Base-by-base conservation (phyloP, 1,140 invertebrate species). In the Leptopilina boulardi region DNA sequence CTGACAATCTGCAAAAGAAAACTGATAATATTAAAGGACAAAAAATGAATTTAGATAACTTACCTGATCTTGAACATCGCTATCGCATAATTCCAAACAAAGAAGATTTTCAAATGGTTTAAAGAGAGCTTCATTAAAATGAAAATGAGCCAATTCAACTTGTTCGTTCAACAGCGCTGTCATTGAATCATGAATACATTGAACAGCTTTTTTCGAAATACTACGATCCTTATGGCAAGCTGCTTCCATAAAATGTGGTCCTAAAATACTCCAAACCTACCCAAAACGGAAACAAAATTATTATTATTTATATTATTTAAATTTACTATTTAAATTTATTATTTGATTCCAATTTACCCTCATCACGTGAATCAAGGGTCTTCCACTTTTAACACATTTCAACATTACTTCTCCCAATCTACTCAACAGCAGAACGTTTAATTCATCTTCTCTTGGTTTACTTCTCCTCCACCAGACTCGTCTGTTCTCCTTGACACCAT, bases 61-160 rank as follows among this genome's bases (percentile, higher is more conserved):
- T 86, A 97, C 96, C 93, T 97, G 96, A 87, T 95, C 95, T 87
- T 95, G 95, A 74, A 98, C 95, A 90, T 98, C 97, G 78, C 94
- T 93, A 89, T 98, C 97, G 88, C 97, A 98, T 1, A 98, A 91
- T 88, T 98, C 97, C 76, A 98, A 92, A 89, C 97, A 98, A 0
- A 99, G 91, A 19, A 99, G 92, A 89, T 98, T 98, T 91, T 99
- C 97, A 89, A 98, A 98, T 0, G 97, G 97, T 86, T 99, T 98
- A 80, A 98, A 95, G 3, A 99, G 91, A 1, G 97, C 96, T 90
- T 98, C 98, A 87, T 99, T 98, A 86, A 98, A 98, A 86, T 99
- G 97, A 87, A 98, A 99, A 91, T 98, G 96, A 0, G 97, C 95
- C 59, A 97, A 89, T 88, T 99, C 98, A 0, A 94, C 92, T 87